These are phyloP conservation scores for Intellagama lesueurii DNA, from an alignment of 2,797 vertebrate species.

Conservation along the genomic window DNA sequence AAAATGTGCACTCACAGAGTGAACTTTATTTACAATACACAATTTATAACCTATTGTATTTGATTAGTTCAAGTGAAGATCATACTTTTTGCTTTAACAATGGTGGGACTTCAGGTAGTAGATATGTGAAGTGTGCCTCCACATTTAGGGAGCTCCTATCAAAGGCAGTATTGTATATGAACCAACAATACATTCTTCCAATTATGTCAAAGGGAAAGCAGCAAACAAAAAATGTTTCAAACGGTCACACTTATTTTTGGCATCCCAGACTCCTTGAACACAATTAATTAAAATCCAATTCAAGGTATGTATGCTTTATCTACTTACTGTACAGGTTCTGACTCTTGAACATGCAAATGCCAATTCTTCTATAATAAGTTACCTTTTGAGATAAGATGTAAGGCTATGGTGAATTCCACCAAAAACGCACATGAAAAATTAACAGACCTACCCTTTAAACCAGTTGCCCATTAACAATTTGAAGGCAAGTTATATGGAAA, in stretches of 20 bases:
- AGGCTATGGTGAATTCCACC: constrained; percentile 93
- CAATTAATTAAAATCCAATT: constrained; percentile 78
- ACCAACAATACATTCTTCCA: constrained; percentile 80
- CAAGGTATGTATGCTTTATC: constrained; percentile 76
- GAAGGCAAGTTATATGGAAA: constrained; percentile 77
- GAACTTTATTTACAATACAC: constrained; percentile 99
- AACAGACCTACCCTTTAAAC: constrained; percentile 80
- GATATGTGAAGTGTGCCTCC: constrained; percentile 82
- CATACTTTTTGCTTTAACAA: constrained; percentile 81
- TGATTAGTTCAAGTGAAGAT: constrained; percentile 88
- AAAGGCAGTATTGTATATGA: constrained; percentile 87
- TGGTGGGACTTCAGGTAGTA: constrained; percentile 81
- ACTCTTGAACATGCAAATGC: constrained; percentile 83
- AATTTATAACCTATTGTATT: constrained; percentile 94
- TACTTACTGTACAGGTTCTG: constrained; percentile 80
- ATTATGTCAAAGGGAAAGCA: constrained; percentile 85
- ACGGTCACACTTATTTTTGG: constrained; percentile 82
- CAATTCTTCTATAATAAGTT: constrained; percentile 77
- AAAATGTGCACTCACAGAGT: constrained; percentile 99
- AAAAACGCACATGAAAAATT: constrained; percentile 82
- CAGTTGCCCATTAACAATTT: constrained; percentile 72
- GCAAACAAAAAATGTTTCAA: constrained; percentile 82
- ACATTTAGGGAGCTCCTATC: constrained; percentile 80
- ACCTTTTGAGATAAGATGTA: constrained; percentile 85
- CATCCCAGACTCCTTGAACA: constrained; percentile 84